phyloP scores from a whole-genome alignment of 2,888 invertebrate species.

The Drosophila limbata region DNA sequence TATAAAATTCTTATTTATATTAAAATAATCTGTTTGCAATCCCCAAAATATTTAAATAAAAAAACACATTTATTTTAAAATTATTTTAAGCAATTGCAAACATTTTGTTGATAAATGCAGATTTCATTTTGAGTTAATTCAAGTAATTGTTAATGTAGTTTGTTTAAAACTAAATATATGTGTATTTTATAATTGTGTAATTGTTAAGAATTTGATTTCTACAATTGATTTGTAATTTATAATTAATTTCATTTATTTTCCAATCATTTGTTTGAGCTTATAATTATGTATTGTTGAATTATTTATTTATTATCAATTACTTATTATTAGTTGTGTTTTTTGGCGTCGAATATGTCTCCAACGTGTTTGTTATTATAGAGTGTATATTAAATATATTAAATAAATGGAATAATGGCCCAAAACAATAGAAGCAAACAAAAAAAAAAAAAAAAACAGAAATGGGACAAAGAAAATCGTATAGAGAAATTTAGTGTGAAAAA shows the following conservation, averaged over 20 bases:
- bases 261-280: not conserved
- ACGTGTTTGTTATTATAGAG: conserved; percentile 54
- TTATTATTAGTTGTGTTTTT: conserved; percentile 45
- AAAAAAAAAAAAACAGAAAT: conserved; percentile 20
- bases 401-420: conserved; percentile 29
- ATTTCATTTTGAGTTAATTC: not conserved
- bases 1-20: no score
- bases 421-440: no score
- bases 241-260: not conserved
- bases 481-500: not conserved
- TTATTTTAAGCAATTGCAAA: not conserved
- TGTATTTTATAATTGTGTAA: not conserved
- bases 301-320: conserved; percentile 23
- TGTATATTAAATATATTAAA: conserved; percentile 63
- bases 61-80: no score
- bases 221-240: not conserved
- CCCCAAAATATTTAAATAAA: no score
- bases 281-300: not conserved
- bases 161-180: not conserved
- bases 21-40: no score
- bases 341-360: conserved; percentile 85
- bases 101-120: conserved; percentile 2
- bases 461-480: conserved; percentile 12
- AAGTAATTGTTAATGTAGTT: not conserved
- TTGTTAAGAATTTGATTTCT: not conserved